Percentiles rank a stretch among this genome's conserved stretches.
These are phyloP conservation scores for Tetramorium parvispinum DNA, from an alignment of 1,140 invertebrate genomes.

Conservation along the genomic window DNA sequence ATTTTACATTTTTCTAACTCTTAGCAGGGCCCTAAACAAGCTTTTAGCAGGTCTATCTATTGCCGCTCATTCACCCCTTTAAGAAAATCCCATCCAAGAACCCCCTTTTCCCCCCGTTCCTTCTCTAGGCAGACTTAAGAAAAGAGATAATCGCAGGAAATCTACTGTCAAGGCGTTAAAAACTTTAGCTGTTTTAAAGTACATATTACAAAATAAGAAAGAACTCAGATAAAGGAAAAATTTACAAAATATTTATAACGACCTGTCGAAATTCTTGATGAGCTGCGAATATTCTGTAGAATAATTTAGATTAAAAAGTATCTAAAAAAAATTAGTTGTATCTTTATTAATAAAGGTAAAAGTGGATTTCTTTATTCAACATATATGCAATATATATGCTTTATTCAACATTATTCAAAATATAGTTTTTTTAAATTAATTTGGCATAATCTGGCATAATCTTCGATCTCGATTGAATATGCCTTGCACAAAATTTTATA, in stretches of 20 bases:
- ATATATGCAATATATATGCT: too few species aligned
- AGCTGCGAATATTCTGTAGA: neutral
- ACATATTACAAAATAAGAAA: neutral
- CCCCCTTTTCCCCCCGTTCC: neutral
- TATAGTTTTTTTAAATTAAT: neutral
- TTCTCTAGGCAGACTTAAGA: neutral
- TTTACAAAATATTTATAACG: neutral
- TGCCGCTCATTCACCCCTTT: slow-evolving; percentile 21
- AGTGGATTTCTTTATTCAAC: neutral
- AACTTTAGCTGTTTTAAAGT: slow-evolving; percentile 33
- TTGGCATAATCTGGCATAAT: too few species aligned
- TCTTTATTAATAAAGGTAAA: neutral
- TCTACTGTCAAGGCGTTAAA: slow-evolving; percentile 28
- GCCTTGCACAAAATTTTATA: neutral
- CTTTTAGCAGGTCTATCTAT: slow-evolving; percentile 46
- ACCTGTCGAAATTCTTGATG: neutral
- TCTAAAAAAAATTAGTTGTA: neutral
- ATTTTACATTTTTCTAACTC: slow-evolving; percentile 17
- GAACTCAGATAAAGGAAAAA: neutral
- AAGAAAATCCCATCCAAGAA: slow-evolving; percentile 19
- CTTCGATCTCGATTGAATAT: neutral
- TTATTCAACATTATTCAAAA: too few species aligned
- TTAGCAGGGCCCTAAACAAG: slow-evolving; percentile 30
- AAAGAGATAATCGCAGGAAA: slow-evolving; percentile 36
- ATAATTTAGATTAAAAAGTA: neutral